Base-by-base conservation (phyloP, 2,797 vertebrate genomes). In the Peromyscus melanophrys region DNA sequence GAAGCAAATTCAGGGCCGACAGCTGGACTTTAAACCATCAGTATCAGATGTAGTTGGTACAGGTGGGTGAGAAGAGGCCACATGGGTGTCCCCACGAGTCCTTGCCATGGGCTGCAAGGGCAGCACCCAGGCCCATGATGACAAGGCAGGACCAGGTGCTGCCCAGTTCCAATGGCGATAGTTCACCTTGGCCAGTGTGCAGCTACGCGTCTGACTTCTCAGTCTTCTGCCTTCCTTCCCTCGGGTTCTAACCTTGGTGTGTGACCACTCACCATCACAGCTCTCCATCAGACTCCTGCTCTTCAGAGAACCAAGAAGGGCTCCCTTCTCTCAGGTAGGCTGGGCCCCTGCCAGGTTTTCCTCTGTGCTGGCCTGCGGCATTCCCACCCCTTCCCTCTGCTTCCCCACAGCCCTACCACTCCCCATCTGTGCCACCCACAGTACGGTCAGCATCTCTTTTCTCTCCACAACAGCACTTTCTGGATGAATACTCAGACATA, bases 231-330 rank as follows among this genome's bases (percentile, higher is more conserved):
- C 34, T 61, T 67, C 76, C 65, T 90, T 25, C 40, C 5, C 17
- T 10, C 11, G 0, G 11, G 1, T 52, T 49, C 78, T 52, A 27
- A 43, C 25, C 23, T 49, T 11, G 0, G 13, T 31, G 0, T 12
- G 87, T 73, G 82, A 61, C n/a, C 69, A 21, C 63, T n/a, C 61
- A 49, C 31, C 6, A 2, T n/a, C 0, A 14, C 3, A 19, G 52
- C 65, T 81, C 57, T 46, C 73, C 12, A 1, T 49, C 61, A 43
- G 31, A 55, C 71, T 10, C 14, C 17, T 34, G 57, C 61, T 34
- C 40, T 19, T 77, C 84, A 49, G 57, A 49, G 59, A 76, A 43
- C 59, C 67, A 23, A 17, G 4, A 40, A 75, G 49, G 43, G 46
- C 19, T 14, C 31, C 14, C 59, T 73, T 69, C 81, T 29, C 4